phyloP scores from a whole-genome alignment of 1,140 invertebrate genomes.

The Trinorchestia longiramus region DNA sequence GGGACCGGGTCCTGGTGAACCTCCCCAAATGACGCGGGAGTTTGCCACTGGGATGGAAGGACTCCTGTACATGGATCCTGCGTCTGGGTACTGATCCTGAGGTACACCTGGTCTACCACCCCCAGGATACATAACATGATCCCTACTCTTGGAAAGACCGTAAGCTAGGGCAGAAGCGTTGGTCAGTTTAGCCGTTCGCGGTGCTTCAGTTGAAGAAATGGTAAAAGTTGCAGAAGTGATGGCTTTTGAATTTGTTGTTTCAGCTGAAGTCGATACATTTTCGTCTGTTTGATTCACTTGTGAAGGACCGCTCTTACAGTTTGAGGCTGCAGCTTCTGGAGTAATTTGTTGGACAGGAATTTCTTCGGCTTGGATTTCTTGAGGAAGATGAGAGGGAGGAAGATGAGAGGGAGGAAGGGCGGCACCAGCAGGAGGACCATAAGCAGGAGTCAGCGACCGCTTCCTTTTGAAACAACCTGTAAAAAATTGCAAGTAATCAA shows the following conservation, averaged over 20 bases:
- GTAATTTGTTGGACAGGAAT: background rate
- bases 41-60: conserved; percentile 28
- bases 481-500: background rate
- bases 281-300: background rate
- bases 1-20: conserved; percentile 33
- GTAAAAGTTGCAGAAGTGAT: conserved; percentile 23
- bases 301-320: background rate
- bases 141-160: conserved; percentile 2
- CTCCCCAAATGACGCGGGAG: conserved; percentile 9
- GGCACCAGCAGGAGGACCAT: background rate
- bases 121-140: conserved; percentile 9
- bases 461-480: conserved; percentile 51
- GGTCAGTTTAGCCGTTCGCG: background rate
- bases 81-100: background rate
- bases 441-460: conserved; percentile 16
- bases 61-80: background rate
- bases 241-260: background rate
- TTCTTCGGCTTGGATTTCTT: background rate
- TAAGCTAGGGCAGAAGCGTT: background rate
- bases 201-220: conserved; percentile 27
- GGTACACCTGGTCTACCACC: background rate
- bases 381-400: background rate
- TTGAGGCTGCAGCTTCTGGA: background rate
- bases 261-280: background rate
- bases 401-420: background rate